Evolutionary conservation across 2,888 invertebrate species (phyloP).

Genomic region (Cybosia mesomella): DNA sequence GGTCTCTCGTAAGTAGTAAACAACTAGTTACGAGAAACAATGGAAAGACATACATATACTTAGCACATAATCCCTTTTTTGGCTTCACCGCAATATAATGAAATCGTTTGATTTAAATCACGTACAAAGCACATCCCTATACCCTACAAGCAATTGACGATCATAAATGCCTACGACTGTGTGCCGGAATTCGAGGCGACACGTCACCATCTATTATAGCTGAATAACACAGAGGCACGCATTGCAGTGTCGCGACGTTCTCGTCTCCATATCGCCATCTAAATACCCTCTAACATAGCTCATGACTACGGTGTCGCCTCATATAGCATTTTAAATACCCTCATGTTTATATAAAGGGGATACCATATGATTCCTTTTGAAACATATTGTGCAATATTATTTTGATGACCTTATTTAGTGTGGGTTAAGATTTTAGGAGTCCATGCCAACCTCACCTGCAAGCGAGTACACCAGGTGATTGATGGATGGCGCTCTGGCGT

Average conservation of each 20-base stretch:
- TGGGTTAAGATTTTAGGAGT: too few relatives aligned
- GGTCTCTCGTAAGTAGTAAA: too few relatives aligned
- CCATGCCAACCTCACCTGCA: too few relatives aligned
- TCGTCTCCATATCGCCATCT: conserved; percentile 13
- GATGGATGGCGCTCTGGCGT: too few relatives aligned
- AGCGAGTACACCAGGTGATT: too few relatives aligned
- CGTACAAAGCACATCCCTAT: conserved; percentile 29
- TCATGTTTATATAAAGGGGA: neutral
- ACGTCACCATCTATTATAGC: conserved; percentile 29
- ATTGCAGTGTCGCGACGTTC: conserved; percentile 19
- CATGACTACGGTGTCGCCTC: neutral
- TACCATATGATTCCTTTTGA: neutral
- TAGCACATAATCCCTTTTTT: neutral
- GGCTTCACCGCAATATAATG: neutral
- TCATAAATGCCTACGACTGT: conserved; percentile 33
- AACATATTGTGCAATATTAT: too few relatives aligned
- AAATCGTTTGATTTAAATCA: neutral
- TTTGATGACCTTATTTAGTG: too few relatives aligned
- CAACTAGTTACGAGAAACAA: too few relatives aligned
- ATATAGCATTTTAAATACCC: conserved; percentile 4
- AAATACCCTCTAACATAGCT: conserved; percentile 8
- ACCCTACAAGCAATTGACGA: conserved; percentile 13
- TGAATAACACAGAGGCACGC: conserved; percentile 24
- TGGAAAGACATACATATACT: too few relatives aligned
- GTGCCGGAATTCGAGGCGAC: conserved; percentile 33